These are phyloP conservation scores for Leuciscus idus DNA, from an alignment of 2,113 vertebrate species.

Conservation along the genomic window DNA sequence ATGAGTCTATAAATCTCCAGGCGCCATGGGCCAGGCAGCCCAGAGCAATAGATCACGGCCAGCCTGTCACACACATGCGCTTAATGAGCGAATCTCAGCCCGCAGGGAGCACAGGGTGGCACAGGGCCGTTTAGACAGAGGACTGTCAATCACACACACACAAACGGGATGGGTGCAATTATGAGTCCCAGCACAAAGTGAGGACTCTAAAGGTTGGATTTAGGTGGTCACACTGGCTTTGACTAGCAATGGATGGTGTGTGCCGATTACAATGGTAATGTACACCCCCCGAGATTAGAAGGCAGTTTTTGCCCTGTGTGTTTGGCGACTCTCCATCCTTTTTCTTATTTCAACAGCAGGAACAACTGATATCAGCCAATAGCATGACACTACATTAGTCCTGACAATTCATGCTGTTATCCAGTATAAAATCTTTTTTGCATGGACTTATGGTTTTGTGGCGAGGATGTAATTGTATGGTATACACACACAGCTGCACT, in stretches of 20 bases:
- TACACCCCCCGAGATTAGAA: not conserved
- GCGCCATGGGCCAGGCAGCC: constrained; percentile 35
- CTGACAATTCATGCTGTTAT: not conserved
- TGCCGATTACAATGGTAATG: not conserved
- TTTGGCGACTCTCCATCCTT: not conserved
- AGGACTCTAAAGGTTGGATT: constrained; percentile 28
- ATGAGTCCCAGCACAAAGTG: constrained; percentile 15
- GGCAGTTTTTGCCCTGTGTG: too few species aligned
- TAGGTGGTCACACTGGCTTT: not conserved
- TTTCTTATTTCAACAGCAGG: not conserved
- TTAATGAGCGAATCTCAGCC: constrained; percentile 56
- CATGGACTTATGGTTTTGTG: not conserved
- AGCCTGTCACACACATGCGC: constrained; percentile 48
- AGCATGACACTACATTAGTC: not conserved
- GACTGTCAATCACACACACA: constrained; percentile 50
- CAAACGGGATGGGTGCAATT: constrained; percentile 18
- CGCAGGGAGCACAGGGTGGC: constrained; percentile 39
- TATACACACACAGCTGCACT: not conserved
- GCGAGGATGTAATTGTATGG: not conserved
- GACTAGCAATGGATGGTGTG: constrained; percentile 1
- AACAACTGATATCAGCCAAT: not conserved
- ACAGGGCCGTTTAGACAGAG: constrained; percentile 42
- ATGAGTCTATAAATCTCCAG: constrained; percentile 51
- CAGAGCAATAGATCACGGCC: constrained; percentile 50
- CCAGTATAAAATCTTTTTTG: not conserved